Evolutionary conservation across 2,797 vertebrate genomes (phyloP), one percentile per base, ranked within the genome.

Genomic region (Sebastiscus albofasciatus): DNA sequence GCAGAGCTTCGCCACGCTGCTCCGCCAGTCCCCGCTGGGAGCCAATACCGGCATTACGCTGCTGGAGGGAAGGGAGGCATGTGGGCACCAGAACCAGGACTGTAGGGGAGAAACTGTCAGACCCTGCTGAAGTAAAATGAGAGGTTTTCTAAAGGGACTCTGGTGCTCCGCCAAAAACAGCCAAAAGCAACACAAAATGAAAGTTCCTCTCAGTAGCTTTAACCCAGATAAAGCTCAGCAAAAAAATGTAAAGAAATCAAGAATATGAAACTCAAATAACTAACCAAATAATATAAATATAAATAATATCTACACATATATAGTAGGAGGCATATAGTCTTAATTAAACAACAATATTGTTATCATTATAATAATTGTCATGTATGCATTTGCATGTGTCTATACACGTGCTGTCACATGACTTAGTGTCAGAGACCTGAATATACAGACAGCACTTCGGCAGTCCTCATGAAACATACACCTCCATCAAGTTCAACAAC

Each of bases 401-500:
- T 39, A 12, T 18, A 31, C 61, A 33, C 24, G 62, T 77, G 39
- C 39, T 29, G 13, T 61, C 59, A 56, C 42, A 61, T 71, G 75
- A 67, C 62, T 68, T 12, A 24, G 14, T 22, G 31, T 66, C 65
- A 67, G 24, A 58, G 34, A 76, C 61, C 56, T 77, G 67, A 82
- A 77, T 26, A n/a, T 58, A 75, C 54, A 74, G 62, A 67, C 75
- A 60, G 77, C 67, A 52, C 64, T 81, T 81, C 34, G 34, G n/a
- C 24, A 33, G 42, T 46, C 29, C 56, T 75, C 61, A 36, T 64
- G 73, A 86, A 87, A 80, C 67, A 72, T 34, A 81, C 75, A 89
- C 78, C 85, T 87, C 75, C 73, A 77, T 82, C 71, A 58, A 69
- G 70, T 84, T 85, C 82, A 67, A 62, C 60, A 71, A 65, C 60